Evolutionary conservation across 2,113 vertebrate species (phyloP).

Genomic region (Macquaria australasica): DNA sequence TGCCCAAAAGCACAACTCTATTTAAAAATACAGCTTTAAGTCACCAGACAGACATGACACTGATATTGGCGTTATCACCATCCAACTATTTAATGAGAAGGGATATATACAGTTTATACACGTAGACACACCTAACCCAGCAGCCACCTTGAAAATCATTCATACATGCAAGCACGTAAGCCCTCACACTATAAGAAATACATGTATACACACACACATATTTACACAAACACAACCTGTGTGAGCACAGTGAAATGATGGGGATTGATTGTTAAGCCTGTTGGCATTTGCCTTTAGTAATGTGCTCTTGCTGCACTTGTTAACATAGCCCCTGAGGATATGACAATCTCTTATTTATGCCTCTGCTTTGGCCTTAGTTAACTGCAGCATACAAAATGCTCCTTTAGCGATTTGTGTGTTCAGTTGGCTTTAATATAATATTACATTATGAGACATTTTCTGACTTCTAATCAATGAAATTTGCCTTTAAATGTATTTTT

Average conservation of each 20-base stretch:
- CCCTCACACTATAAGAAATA: neutral
- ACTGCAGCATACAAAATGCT: neutral
- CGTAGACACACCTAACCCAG: neutral
- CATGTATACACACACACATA: neutral
- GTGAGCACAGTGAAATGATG: neutral
- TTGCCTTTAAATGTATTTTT: neutral
- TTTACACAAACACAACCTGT: neutral
- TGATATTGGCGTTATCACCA: neutral
- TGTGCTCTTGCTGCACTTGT: conserved; percentile 1
- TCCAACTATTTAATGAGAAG: neutral
- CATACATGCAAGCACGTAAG: neutral
- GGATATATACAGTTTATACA: neutral
- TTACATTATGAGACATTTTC: neutral
- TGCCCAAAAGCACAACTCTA: neutral
- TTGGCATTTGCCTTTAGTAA: neutral
- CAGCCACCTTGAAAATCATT: neutral
- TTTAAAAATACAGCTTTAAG: neutral
- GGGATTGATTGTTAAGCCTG: conserved; percentile 5
- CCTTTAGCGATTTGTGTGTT: neutral
- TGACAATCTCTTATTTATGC: conserved; percentile 20
- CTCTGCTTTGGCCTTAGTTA: neutral
- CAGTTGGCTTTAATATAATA: neutral
- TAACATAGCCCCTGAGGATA: neutral
- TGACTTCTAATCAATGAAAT: neutral
- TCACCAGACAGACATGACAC: neutral